A percentile compares a stretch with the other conserved stretches of the same genome.
These are phyloP conservation scores for Cnemophilus loriae DNA, from an alignment of 2,113 vertebrate genomes.

Conservation along the genomic window DNA sequence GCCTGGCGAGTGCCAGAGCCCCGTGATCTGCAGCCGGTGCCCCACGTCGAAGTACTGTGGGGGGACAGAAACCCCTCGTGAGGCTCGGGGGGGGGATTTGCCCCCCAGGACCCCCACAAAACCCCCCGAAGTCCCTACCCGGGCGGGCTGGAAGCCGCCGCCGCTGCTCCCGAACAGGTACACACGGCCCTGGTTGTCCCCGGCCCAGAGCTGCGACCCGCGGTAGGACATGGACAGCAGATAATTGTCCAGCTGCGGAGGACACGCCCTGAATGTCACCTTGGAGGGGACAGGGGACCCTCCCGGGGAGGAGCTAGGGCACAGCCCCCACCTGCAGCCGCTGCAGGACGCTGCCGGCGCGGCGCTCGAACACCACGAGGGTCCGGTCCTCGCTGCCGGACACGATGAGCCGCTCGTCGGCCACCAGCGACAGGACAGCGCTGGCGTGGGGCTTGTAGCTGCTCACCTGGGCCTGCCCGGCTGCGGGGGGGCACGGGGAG, in stretches of 20 bases:
- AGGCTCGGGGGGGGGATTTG: fast-evolving
- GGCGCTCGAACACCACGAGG: conserved; percentile 82
- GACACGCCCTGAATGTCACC: background rate
- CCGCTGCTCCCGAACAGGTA: conserved; percentile 77
- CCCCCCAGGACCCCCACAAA: fast-evolving
- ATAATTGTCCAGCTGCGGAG: conserved; percentile 80
- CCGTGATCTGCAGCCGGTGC: conserved; percentile 84
- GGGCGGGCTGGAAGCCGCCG: conserved; percentile 69
- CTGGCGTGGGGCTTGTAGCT: conserved; percentile 79
- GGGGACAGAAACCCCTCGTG: background rate
- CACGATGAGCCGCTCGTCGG: conserved; percentile 83
- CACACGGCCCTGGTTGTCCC: conserved; percentile 83
- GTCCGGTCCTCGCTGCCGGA: conserved; percentile 87
- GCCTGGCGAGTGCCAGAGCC: conserved; percentile 79
- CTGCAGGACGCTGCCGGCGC: conserved; percentile 76
- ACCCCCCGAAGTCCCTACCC: background rate
- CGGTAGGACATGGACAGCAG: conserved; percentile 84
- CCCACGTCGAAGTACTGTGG: conserved; percentile 82
- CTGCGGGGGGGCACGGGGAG: conserved; percentile 26
- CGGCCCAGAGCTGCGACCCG: conserved; percentile 83
- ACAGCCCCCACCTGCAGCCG: conserved; percentile 74
- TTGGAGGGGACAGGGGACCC: too few relatives aligned
- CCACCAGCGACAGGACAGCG: conserved; percentile 80
- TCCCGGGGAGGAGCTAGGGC: fast-evolving
- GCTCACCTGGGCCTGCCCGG: conserved; percentile 74